Evolutionary conservation across 1,140 invertebrate genomes (phyloP).

Genomic region (Sarcophaga bullata): DNA sequence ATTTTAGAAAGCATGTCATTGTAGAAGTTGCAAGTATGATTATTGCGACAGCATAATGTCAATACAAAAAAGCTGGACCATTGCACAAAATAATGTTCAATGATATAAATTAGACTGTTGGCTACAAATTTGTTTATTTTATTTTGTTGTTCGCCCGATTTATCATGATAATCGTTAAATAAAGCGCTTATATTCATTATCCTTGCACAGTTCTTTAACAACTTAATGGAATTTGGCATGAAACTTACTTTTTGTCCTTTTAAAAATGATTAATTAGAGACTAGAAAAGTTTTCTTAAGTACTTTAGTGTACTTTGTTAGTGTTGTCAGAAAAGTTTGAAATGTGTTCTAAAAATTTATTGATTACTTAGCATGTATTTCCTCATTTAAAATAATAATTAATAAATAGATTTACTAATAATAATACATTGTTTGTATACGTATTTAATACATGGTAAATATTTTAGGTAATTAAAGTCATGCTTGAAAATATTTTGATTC

Average conservation of each 20-base stretch:
- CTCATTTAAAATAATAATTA: too few species aligned
- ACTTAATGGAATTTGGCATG: background rate
- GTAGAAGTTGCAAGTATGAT: conserved; percentile 58
- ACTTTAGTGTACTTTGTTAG: background rate
- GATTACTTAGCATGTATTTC: too few species aligned
- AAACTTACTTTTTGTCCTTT: background rate
- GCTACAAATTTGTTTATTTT: conserved; percentile 55
- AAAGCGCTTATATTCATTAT: conserved; percentile 54
- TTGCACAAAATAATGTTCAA: conserved; percentile 53
- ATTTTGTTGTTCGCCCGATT: conserved; percentile 45
- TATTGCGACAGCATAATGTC: conserved; percentile 53
- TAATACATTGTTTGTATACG: too few species aligned
- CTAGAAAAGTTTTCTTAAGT: background rate
- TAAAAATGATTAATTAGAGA: background rate
- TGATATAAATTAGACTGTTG: conserved; percentile 51
- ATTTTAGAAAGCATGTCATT: conserved; percentile 56
- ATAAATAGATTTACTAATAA: too few species aligned
- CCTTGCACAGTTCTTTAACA: background rate
- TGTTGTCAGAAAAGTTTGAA: background rate
- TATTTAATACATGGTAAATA: too few species aligned
- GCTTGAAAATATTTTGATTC: too few species aligned
- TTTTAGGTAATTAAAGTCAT: too few species aligned
- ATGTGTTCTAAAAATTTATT: background rate
- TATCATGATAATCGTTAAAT: conserved; percentile 49
- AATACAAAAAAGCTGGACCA: conserved; percentile 55